Evolutionary conservation across 2,113 vertebrate genomes (phyloP).

Genomic region (Erinaceus europaeus): DNA sequence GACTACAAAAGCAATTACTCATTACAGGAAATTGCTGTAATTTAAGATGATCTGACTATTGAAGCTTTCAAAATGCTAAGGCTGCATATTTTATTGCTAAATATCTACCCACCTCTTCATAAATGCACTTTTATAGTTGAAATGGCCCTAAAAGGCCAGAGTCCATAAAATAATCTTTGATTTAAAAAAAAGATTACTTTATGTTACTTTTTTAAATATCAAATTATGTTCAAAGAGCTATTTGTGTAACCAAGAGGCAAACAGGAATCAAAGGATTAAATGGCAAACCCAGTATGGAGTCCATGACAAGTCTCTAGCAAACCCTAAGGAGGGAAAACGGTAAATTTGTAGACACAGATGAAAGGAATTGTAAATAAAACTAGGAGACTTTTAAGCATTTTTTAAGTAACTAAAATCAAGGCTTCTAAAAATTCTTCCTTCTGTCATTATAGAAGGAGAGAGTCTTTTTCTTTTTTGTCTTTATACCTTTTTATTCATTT

Average conservation of each 20-base stretch:
- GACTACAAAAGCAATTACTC: neutral
- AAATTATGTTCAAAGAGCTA: neutral
- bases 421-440: neutral
- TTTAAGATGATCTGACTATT: neutral
- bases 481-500: too few relatives aligned
- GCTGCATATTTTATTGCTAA: neutral
- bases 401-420: neutral
- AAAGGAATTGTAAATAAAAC: neutral
- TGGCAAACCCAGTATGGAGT: neutral
- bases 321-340: neutral
- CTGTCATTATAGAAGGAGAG: too few relatives aligned
- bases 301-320: neutral
- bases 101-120: neutral
- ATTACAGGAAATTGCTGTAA: neutral
- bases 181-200: neutral
- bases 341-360: neutral
- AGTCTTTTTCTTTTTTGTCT: too few relatives aligned
- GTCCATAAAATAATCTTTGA: neutral
- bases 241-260: neutral
- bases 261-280: neutral
- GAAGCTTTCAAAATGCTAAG: neutral
- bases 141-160: neutral
- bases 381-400: neutral
- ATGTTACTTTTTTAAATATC: neutral
- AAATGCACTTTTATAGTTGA: neutral